A percentile compares a stretch with the other conserved stretches of the same genome.
Conservation (phyloP, 2,797 vertebrate species). For the Mormyrus hasselquistii region DNA sequence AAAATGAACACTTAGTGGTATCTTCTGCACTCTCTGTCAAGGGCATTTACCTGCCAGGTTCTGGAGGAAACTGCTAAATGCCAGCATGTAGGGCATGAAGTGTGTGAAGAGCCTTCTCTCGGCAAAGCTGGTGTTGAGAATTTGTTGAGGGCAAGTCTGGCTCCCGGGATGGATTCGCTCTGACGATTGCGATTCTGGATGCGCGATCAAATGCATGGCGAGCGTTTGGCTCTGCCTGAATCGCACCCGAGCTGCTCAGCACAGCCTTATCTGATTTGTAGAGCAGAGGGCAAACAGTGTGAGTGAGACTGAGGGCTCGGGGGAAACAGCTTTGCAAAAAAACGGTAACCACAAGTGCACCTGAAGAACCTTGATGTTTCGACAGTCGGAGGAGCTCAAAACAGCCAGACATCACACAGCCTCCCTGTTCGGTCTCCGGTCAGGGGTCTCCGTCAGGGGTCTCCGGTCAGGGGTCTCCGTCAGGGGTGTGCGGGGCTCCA, state of each 20-base stretch:
- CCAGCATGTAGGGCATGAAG: background rate
- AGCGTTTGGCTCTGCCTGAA: background rate
- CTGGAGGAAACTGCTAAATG: background rate
- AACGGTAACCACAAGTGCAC: constrained; percentile 60
- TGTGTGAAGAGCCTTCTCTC: background rate
- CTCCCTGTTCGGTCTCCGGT: background rate
- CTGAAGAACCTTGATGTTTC: constrained; percentile 47
- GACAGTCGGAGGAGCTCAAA: constrained; percentile 33
- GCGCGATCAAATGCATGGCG: background rate
- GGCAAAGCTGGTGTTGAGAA: background rate
- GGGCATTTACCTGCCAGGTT: background rate
- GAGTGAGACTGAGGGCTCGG: constrained; percentile 36
- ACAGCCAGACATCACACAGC: background rate
- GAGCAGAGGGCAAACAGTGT: constrained; percentile 30
- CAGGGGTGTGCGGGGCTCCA: background rate
- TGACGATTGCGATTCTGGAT: background rate
- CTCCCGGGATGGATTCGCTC: background rate
- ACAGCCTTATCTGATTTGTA: constrained; percentile 50
- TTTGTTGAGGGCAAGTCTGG: background rate
- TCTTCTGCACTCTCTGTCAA: background rate
- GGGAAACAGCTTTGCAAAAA: constrained; percentile 39
- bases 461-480: too few relatives aligned
- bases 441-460: too few relatives aligned
- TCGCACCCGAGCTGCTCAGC: background rate
- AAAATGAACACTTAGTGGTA: background rate